Base-by-base conservation (phyloP, 64 coral and sea anemone species). In the Pachyseris speciosa region DNA sequence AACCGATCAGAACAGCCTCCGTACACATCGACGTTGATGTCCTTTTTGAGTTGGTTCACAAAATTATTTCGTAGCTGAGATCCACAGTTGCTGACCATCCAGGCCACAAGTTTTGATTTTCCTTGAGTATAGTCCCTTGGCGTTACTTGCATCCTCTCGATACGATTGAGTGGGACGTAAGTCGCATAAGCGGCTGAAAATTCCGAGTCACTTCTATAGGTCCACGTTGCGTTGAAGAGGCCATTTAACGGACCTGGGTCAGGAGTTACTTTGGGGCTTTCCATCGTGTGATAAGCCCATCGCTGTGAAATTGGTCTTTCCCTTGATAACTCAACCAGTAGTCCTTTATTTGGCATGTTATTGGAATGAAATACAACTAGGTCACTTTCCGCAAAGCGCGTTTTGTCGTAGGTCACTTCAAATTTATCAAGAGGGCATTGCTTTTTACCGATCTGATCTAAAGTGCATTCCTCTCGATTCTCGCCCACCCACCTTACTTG, bases 221-320 rank as follows among this genome's bases (percentile, higher is more conserved):
- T 51, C 75, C 75, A 79, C 11, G 75, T 79, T 7, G 75, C 75
- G 33, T 79, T 79, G 75, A 79, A 79, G 19, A 79, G 20, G 10
- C 22, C 22, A 7, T 52, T 52, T 22, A 79, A 30, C 43, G 44
- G 43, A 7, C 11, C 75, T 6, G 52, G 26, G 15, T 71, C 67
- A 2, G 75, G 75, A 4, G 75, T 79, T 1, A 29, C 75, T 52
- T 7, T 50, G 0, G 75, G 75, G 1, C 75, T 52, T 43, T 79
- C 75, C 75, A 79, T 79, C 0, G 75, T 52, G 42, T 79, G 75
- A 37, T 79, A 79, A 52, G 52, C 75, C 75, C 75, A 79, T 11
- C 44, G 52, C 19, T 71, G 67, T 2, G 33, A 39, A 59, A 13
- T 17, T 11, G 75, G 75, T 52, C 75, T 50, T 15, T 47, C 9